Evolutionary conservation across 2,113 vertebrate genomes (phyloP).

Genomic region (Etheostoma cragini): DNA sequence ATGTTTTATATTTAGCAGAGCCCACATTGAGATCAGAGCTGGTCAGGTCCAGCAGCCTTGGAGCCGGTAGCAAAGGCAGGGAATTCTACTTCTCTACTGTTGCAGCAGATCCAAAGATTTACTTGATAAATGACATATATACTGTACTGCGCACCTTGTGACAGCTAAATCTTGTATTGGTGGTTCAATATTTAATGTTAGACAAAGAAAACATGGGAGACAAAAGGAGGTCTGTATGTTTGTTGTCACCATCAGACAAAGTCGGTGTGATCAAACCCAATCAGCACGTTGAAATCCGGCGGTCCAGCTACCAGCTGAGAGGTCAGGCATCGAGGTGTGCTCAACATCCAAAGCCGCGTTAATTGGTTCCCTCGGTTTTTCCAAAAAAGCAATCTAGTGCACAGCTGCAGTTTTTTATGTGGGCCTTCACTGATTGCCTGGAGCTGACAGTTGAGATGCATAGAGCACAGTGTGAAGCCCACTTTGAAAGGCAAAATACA

Average conservation of each 20-base stretch:
- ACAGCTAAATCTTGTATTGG: background rate
- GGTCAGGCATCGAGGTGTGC: conserved; percentile 21
- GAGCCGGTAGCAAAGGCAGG: background rate
- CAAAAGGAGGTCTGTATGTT: background rate
- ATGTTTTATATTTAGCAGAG: background rate
- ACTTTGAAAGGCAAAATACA: conserved; percentile 27
- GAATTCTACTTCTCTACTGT: background rate
- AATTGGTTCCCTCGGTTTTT: conserved; percentile 38
- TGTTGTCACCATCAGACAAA: background rate
- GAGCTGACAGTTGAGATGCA: conserved; percentile 30
- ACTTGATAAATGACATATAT: background rate
- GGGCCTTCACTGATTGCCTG: conserved; percentile 24
- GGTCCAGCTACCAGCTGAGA: background rate
- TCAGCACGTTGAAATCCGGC: conserved; percentile 6
- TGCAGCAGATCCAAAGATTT: background rate
- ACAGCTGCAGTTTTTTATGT: conserved; percentile 50
- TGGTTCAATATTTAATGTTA: conserved; percentile 19
- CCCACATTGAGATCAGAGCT: background rate
- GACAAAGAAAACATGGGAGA: background rate
- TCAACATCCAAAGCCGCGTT: conserved; percentile 25
- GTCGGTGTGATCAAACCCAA: conserved; percentile 4
- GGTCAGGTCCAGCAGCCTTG: background rate
- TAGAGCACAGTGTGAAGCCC: conserved; percentile 15
- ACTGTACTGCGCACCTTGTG: background rate
- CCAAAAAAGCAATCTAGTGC: conserved; percentile 45